Base-by-base conservation (phyloP, 2,888 invertebrate genomes). In the Perizoma affinitatum region DNA sequence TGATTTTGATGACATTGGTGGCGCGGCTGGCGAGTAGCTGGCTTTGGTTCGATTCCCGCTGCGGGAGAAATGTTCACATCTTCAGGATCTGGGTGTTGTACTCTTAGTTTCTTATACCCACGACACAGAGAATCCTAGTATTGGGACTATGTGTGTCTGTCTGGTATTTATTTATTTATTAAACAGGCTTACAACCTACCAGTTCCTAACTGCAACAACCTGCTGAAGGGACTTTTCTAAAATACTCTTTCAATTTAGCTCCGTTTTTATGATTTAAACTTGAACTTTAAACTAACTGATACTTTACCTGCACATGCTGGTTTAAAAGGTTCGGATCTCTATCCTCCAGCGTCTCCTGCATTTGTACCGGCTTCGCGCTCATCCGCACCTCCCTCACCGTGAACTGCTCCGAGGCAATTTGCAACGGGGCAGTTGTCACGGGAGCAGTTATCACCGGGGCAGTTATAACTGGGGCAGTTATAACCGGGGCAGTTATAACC, bases 321-420 rank as follows among this genome's bases (percentile, higher is more conserved):
- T 96, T 96, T 64, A 96, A 80, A 63, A 91, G 93, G 72, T 95
- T 95, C 0, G 96, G 96, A 76, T 96, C 96, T 65, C 96, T 83
- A 72, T 95, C 95, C 72, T 95, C 95, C 61, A 96, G 83, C 53
- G 94, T 92, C 46, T 91, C 88, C 5, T 82, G 81, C 5, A 73
- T 68, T 54, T 82, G 90, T 44, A 89, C 92, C 51, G 91, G 86
- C 66, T 93, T 93, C 22, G 79, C 76, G 38, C 79, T 75, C 73
- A 83, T 79, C 61, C 65, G 64, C 44, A 73, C 68, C 44, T 71
- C 67, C 7, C 72, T 65, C 8, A 56, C 57, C 22, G 50, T 47
- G 52, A 57, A 36, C 58, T 61, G 60, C 35, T 71, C 67, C 40
- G 64, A 58, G 33, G 41, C 45, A 36, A 56, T 46, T 9, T 52